phyloP scores from a whole-genome alignment of 2,888 invertebrate genomes.

The Dryocosmus kuriphilus region DNA sequence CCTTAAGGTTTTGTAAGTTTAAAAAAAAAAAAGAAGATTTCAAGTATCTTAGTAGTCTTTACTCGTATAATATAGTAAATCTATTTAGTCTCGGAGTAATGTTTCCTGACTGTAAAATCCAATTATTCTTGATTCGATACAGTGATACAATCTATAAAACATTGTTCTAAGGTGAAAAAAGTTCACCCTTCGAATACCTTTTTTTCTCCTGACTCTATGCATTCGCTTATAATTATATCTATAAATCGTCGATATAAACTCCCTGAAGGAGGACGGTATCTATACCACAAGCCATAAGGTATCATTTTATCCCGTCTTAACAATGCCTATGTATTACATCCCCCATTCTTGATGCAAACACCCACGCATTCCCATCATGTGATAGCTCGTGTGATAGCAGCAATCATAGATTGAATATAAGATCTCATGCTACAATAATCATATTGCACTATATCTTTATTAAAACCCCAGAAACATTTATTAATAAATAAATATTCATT shows the following conservation, averaged over 20 bases:
- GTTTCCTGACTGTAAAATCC: background rate
- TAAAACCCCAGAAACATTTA: background rate
- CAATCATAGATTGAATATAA: conserved; percentile 20
- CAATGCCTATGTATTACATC: conserved; percentile 50
- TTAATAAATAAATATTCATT: too few relatives aligned
- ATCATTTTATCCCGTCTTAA: conserved; percentile 53
- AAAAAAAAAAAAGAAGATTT: too few relatives aligned
- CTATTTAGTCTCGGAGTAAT: background rate
- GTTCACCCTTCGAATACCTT: background rate
- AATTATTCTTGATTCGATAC: background rate
- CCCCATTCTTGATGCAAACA: conserved; percentile 56
- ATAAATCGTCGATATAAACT: conserved; percentile 18
- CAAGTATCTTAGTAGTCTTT: too few relatives aligned
- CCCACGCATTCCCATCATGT: conserved; percentile 51
- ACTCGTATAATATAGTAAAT: background rate
- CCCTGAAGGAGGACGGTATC: background rate
- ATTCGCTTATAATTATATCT: conserved; percentile 26
- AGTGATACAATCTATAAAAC: background rate
- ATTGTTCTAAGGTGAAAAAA: background rate
- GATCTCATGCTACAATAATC: conserved; percentile 16
- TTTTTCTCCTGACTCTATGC: background rate
- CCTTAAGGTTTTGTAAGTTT: too few relatives aligned
- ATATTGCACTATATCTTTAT: conserved; percentile 17
- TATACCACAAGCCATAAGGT: background rate
- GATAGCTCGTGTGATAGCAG: conserved; percentile 30